phyloP scores from a whole-genome alignment of 2,888 invertebrate species.

The Hylaea fasciaria region DNA sequence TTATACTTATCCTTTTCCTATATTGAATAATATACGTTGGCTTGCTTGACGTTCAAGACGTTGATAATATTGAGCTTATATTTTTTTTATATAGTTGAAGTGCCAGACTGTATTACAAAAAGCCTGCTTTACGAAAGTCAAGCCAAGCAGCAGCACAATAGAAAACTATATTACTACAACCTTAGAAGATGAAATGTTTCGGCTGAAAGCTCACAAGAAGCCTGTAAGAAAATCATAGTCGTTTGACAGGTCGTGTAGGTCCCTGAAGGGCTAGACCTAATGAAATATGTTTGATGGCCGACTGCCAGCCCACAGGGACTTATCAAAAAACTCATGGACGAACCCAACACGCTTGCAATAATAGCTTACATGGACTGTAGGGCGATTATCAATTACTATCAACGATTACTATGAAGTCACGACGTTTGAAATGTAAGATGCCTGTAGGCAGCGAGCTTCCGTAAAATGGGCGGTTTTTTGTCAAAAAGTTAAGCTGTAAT shows the following conservation, averaged over 20 bases:
- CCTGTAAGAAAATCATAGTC: conserved; percentile 8
- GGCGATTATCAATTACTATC: too few species aligned
- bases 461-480: too few species aligned
- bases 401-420: too few species aligned
- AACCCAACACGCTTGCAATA: conserved; percentile 13
- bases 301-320: conserved; percentile 14
- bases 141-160: conserved; percentile 1
- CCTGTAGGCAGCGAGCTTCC: too few species aligned
- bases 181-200: neutral
- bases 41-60: too few species aligned
- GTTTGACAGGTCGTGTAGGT: conserved; percentile 3
- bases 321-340: conserved; percentile 21
- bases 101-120: neutral
- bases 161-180: neutral
- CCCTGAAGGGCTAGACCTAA: conserved; percentile 22
- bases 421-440: too few species aligned
- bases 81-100: too few species aligned
- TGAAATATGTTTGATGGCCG: conserved; percentile 36
- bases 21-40: too few species aligned
- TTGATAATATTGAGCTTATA: too few species aligned
- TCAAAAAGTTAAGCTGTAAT: too few species aligned
- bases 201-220: conserved; percentile 11
- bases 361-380: conserved; percentile 3
- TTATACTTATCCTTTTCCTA: too few species aligned
- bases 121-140: neutral